These are phyloP conservation scores for Proterorhinus semilunaris DNA, from an alignment of 2,113 vertebrate genomes.

Conservation along the genomic window DNA sequence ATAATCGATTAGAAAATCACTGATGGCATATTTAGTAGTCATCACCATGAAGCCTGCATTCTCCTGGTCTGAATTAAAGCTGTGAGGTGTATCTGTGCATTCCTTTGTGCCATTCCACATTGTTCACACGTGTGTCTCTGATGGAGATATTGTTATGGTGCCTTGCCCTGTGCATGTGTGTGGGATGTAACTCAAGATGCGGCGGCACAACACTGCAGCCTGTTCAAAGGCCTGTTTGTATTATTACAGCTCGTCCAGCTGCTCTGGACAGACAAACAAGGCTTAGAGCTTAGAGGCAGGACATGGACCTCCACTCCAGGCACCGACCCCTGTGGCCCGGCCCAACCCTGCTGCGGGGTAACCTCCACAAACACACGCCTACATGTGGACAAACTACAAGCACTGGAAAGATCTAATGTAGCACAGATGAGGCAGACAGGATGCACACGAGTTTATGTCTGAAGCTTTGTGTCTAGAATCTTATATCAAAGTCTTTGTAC, in stretches of 20 bases:
- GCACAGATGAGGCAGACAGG: conserved; percentile 32
- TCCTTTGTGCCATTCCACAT: conserved; percentile 14
- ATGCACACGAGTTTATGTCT: conserved; percentile 5
- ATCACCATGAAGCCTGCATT: conserved; percentile 19
- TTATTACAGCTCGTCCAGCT: conserved; percentile 82
- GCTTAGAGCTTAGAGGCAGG: conserved; percentile 69
- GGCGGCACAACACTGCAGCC: conserved; percentile 71
- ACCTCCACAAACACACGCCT: conserved; percentile 64
- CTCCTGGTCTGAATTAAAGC: not conserved
- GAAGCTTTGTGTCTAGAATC: too few species aligned
- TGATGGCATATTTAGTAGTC: conserved; percentile 24
- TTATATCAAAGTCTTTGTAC: too few species aligned
- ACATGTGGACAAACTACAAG: conserved; percentile 59
- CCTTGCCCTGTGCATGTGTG: conserved; percentile 24
- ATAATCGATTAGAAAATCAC: conserved; percentile 60
- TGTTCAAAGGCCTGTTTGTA: conserved; percentile 80
- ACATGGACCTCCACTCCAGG: conserved; percentile 67
- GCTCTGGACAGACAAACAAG: conserved; percentile 79
- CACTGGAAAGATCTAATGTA: conserved; percentile 37
- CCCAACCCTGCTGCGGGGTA: conserved; percentile 52
- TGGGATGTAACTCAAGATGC: conserved; percentile 69
- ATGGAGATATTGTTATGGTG: conserved; percentile 26
- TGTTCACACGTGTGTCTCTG: conserved; percentile 22
- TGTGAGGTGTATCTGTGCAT: not conserved
- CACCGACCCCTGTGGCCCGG: conserved; percentile 59